Base-by-base conservation (phyloP, 1,140 invertebrate species). In the Musca vetustissima region DNA sequence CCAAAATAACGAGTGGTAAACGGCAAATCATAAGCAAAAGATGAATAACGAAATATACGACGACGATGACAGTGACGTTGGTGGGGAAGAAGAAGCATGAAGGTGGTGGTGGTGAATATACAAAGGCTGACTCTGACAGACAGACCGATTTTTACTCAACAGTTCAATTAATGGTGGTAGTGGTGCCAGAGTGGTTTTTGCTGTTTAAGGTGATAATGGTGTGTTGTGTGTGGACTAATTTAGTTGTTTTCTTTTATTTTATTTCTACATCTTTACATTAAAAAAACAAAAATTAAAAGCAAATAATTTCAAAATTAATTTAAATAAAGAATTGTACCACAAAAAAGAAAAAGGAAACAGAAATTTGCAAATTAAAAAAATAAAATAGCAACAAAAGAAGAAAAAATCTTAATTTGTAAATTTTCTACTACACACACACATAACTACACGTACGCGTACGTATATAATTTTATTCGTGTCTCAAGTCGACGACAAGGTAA, bases 111-210 rank as follows among this genome's bases (percentile, higher is more conserved):
- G 57, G 36, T 36, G 28, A 52, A 52, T 21, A 52, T 52, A 15
- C 48, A 49, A 15, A 15, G 48, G 15, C 15, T 14, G 17, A 49
- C n/a, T 32, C 19, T 21, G 57, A 36, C 28, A 19, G 15, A 61
- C 57, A 36, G 36, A 61, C n/a, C n/a, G 36, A 43, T 43, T n/a
- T n/a, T n/a, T n/a, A 43, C 36, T 43, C 36, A 61, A 32, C 28
- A 61, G 57, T 61, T 61, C 57, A 61, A 61, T 61, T 61, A 61
- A 32, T 61, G 57, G 57, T 61, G 57, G 57, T 61, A 21, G 57
- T 43, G 57, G 57, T 61, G 19, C 57, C 57, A 61, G 57, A 61
- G 57, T 61, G 17, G 57, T 61, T 61, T 61, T 28, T 61, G 28
- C 57, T 61, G 57, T 32, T 36, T 61, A 36, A 61, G 57, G 57